Percentiles rank a stretch among this genome's conserved stretches.
phyloP scores from a whole-genome alignment of 1,140 invertebrate species.

The Oncopeltus fasciatus region DNA sequence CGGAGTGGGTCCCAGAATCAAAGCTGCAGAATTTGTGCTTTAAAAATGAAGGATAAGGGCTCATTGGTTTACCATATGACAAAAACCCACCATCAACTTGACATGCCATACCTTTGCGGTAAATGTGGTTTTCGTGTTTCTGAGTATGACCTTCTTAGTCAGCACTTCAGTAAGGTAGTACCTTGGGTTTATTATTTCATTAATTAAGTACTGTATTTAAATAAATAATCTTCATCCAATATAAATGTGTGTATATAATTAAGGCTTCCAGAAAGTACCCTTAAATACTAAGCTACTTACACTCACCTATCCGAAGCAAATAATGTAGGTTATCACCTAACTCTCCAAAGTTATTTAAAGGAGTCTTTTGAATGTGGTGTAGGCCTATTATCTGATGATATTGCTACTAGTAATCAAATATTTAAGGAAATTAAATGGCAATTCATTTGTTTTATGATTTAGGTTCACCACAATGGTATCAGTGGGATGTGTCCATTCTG shows the following conservation, averaged over 20 bases:
- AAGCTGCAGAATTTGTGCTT: slow-evolving; percentile 29
- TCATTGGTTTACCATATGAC: slow-evolving; percentile 56
- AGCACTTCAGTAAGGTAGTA: slow-evolving; percentile 51
- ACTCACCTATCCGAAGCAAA: too few species aligned
- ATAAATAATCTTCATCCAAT: not conserved
- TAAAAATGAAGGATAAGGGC: slow-evolving; percentile 22
- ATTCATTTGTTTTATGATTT: too few species aligned
- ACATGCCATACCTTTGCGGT: slow-evolving; percentile 65
- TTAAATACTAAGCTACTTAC: not conserved
- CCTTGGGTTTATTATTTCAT: not conserved
- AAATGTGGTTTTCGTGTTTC: slow-evolving; percentile 57
- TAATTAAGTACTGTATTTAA: not conserved
- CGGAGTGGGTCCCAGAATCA: not conserved
- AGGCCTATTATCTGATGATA: too few species aligned
- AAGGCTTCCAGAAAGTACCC: not conserved
- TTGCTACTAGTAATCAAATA: too few species aligned
- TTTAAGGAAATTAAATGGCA: too few species aligned
- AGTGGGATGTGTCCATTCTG: slow-evolving; percentile 58
- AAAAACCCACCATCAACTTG: slow-evolving; percentile 52
- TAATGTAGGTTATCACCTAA: too few species aligned
- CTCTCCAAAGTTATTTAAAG: too few species aligned
- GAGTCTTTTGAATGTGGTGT: too few species aligned
- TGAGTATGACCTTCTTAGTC: slow-evolving; percentile 52
- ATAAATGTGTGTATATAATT: not conserved
- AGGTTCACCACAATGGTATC: slow-evolving; percentile 41